phyloP scores from a whole-genome alignment of 2,888 invertebrate species.

The Drosophila diplacantha region DNA sequence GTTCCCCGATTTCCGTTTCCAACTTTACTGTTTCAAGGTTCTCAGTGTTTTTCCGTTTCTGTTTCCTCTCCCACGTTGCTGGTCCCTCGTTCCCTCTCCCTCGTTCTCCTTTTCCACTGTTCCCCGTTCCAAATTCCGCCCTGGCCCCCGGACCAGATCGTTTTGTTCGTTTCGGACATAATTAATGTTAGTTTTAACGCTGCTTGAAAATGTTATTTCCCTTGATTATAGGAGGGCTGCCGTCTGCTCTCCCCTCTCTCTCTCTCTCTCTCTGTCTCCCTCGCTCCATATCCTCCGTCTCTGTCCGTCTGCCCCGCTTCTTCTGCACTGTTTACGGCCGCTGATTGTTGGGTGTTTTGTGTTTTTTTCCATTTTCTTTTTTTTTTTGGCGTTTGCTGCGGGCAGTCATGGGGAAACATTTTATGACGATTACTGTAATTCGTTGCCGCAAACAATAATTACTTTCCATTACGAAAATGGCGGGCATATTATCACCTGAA shows the following conservation, averaged over 20 bases:
- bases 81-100: background rate
- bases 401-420: slow-evolving; percentile 77
- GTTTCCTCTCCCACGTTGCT: too few relatives aligned
- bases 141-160: slow-evolving; percentile 48
- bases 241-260: slow-evolving; percentile 21
- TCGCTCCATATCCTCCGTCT: slow-evolving; percentile 21
- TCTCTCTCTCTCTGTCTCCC: slow-evolving; percentile 1
- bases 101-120: background rate
- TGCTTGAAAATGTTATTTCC: slow-evolving; percentile 77
- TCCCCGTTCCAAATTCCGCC: slow-evolving; percentile 4
- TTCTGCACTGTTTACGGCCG: slow-evolving; percentile 55
- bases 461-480: slow-evolving; percentile 78
- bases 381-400: slow-evolving; percentile 50
- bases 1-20: background rate
- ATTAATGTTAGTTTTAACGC: slow-evolving; percentile 78
- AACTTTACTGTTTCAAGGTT: background rate
- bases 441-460: slow-evolving; percentile 76
- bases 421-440: slow-evolving; percentile 77
- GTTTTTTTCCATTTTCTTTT: slow-evolving; percentile 1
- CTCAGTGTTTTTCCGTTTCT: background rate
- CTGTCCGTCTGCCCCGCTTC: slow-evolving; percentile 31
- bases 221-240: slow-evolving; percentile 75
- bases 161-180: slow-evolving; percentile 75
- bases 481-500: slow-evolving; percentile 78
- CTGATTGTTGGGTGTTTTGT: slow-evolving; percentile 59